Base-by-base conservation (phyloP, 2,888 invertebrate species). In the Beris chalybata region DNA sequence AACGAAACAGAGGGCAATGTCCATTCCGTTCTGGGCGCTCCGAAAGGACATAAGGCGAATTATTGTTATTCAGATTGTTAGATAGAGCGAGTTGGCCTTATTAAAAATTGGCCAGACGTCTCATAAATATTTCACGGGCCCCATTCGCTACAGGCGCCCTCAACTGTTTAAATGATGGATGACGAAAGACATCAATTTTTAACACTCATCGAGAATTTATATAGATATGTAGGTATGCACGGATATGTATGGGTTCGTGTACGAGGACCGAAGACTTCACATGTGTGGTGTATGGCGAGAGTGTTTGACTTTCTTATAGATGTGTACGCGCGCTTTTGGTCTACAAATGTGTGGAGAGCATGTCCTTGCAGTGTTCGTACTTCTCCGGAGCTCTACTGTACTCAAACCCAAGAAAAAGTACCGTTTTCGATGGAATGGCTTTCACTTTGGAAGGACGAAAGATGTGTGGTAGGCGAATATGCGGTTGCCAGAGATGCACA, bases 41-140 rank as follows among this genome's bases (percentile, higher is more conserved):
- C 38, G 13, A 61, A n/a, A 44, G 66, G 59, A 67, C 65, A 67
- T 65, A 68, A 64, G 67, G 70, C 63, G 64, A 64, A 65, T 67
- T 50, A 55, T 67, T 67, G 68, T 64, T 67, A 67, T 64, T 66
- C 55, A 70, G 65, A 68, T 69, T 67, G 70, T 69, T 70, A 66
- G 67, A 69, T 68, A 68, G 69, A 67, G 69, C 71, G 71, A 71
- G 72, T 71, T 72, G 71, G 71, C 71, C 70, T 72, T 71, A 72
- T 73, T 72, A 73, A 73, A 74, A 73, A 73, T 73, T 73, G 72
- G 72, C 72, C 74, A 73, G 74, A 73, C 73, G 70, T 70, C 73
- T 74, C 73, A 74, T 74, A 74, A 74, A 74, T 74, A 74, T 74
- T 74, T 74, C 73, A 74, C 65, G 70, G 67, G 66, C 67, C 59